Evolutionary conservation across 2,113 vertebrate genomes (phyloP), one percentile per base, ranked within the genome.

Genomic region (Xenopus laevis): DNA sequence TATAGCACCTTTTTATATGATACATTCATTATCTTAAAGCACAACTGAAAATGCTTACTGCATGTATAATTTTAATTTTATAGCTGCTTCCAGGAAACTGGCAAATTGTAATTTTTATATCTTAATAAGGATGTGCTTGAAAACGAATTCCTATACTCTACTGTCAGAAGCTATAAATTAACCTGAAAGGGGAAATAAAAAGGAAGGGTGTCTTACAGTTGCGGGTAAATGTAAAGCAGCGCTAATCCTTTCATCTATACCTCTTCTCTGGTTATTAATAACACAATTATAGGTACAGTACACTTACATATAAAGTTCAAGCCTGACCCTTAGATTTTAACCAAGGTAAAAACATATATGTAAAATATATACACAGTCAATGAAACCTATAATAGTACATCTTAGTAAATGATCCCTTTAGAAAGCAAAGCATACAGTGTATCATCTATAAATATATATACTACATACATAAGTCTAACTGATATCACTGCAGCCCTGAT

Each of bases 121-220:
- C 27, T 17, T 65, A 65, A 65, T 65, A 65, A 65, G 33, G 13
- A 65, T 65, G 63, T 45, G 63, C 63, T 20, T 65, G 33, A 65
- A 65, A 65, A 46, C 12, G n/a, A 18, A 65, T 65, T 46, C 8
- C 8, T 18, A 55, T 55, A 7, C 13, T 65, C 40, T 65, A n/a
- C 44, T 18, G 33, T 45, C 33, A 65, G 61, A 7, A 46, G 33
- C 63, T 17, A 55, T 55, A 55, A 55, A 55, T 55, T 55, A n/a
- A 55, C 16, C 53, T 55, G 17, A 55, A 55, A n/a, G 17, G 15
- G 53, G 18, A 55, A 18, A 4, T n/a, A 55, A 55, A 55, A n/a
- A 55, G 16, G 53, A 16, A n/a, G 17, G 16, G 0, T 55, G 53
- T 3, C 15, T 55, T 18, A n/a, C 53, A 55, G 5, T 7, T 55